Evolutionary conservation across 2,797 vertebrate species (phyloP).

Genomic region (Euphonia xanthogaster): DNA sequence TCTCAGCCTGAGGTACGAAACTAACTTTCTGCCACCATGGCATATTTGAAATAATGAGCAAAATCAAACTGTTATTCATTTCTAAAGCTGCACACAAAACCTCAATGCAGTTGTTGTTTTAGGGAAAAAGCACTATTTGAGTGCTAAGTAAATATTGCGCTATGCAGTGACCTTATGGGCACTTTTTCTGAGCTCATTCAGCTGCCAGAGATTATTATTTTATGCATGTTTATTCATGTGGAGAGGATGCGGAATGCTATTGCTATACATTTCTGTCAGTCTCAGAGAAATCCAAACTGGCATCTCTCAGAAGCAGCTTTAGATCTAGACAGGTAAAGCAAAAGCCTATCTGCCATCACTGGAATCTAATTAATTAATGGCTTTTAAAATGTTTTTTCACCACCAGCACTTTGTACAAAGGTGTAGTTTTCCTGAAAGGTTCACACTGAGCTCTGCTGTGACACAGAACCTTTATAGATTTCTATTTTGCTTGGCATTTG

Average conservation of each 20-base stretch:
- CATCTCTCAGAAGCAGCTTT: neutral
- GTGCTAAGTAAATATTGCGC: neutral
- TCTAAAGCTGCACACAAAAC: neutral
- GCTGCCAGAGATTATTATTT: neutral
- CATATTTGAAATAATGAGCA: neutral
- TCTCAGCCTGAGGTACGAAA: slow-evolving; percentile 22
- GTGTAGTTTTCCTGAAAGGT: neutral
- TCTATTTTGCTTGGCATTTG: neutral
- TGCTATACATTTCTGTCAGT: neutral
- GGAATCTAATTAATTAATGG: neutral
- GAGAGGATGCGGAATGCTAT: neutral
- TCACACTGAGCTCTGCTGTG: neutral
- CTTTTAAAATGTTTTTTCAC: neutral
- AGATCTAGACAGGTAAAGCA: neutral
- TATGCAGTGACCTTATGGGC: neutral
- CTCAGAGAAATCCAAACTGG: neutral
- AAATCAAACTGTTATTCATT: neutral
- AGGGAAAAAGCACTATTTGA: neutral
- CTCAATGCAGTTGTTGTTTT: neutral
- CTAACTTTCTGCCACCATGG: neutral
- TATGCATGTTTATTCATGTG: neutral
- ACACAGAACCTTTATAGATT: neutral
- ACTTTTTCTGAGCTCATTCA: neutral
- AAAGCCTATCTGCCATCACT: neutral
- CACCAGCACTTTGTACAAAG: neutral